Evolutionary conservation across 1,140 invertebrate genomes (phyloP).

Genomic region (Neodiprion lecontei): DNA sequence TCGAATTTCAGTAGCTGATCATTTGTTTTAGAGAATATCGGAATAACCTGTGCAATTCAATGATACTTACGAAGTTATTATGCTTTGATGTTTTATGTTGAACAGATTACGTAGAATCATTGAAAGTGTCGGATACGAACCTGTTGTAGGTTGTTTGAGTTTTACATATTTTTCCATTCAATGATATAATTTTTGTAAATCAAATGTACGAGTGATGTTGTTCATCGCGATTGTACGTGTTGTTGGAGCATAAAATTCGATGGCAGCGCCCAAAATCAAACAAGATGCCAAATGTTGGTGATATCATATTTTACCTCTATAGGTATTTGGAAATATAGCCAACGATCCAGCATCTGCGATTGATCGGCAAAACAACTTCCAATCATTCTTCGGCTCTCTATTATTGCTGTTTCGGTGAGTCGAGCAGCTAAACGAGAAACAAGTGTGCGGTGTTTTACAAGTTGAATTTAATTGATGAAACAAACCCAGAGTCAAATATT

Average conservation of each 20-base stretch:
- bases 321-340: conserved; percentile 94
- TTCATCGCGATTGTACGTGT: no score
- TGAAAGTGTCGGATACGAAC: no score
- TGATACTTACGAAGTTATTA: no score
- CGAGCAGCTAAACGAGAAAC: conserved; percentile 52
- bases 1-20: no score
- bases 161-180: no score
- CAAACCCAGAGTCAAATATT: neutral
- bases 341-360: conserved; percentile 87
- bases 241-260: no score
- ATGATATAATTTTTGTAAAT: neutral
- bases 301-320: conserved; percentile 32
- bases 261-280: no score
- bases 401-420: conserved; percentile 95
- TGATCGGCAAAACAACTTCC: conserved; percentile 97
- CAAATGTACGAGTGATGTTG: neutral
- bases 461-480: neutral
- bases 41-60: no score
- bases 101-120: no score
- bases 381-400: conserved; percentile 91
- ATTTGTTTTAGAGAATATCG: no score
- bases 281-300: conserved; percentile 16
- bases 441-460: neutral
- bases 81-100: no score
- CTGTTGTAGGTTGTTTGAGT: no score